phyloP scores from a whole-genome alignment of 2,113 vertebrate genomes.

The Rhabdomys dilectus region DNA sequence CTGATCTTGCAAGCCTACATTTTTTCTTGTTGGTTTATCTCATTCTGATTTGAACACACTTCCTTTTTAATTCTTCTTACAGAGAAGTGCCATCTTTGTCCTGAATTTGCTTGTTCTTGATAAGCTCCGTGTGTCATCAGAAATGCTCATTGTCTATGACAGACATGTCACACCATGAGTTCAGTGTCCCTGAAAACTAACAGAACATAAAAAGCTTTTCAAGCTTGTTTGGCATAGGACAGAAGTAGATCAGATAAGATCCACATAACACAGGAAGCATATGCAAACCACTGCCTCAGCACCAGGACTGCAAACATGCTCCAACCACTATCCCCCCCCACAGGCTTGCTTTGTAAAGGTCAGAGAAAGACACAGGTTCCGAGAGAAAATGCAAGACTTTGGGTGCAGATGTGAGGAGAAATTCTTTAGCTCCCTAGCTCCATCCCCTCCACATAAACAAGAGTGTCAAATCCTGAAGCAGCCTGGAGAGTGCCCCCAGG shows the following conservation, averaged over 20 bases:
- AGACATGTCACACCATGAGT: neutral
- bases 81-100: neutral
- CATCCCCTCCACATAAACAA: neutral
- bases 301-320: neutral
- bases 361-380: neutral
- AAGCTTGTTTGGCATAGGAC: neutral
- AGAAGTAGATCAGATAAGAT: neutral
- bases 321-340: neutral
- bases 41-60: conserved; percentile 9
- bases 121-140: neutral
- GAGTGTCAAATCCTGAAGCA: neutral
- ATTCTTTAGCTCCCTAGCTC: neutral
- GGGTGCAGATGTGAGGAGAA: neutral
- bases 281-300: neutral
- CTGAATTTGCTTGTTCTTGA: neutral
- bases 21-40: neutral
- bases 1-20: conserved; percentile 6
- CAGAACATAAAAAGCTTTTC: neutral
- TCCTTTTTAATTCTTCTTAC: neutral
- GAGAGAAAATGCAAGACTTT: neutral
- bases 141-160: neutral
- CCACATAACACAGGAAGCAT: neutral
- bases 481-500: neutral
- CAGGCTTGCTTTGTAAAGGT: neutral
- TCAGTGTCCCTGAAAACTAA: neutral